Evolutionary conservation across 2,888 invertebrate genomes (phyloP).

Genomic region (Rhabditoides inermis): DNA sequence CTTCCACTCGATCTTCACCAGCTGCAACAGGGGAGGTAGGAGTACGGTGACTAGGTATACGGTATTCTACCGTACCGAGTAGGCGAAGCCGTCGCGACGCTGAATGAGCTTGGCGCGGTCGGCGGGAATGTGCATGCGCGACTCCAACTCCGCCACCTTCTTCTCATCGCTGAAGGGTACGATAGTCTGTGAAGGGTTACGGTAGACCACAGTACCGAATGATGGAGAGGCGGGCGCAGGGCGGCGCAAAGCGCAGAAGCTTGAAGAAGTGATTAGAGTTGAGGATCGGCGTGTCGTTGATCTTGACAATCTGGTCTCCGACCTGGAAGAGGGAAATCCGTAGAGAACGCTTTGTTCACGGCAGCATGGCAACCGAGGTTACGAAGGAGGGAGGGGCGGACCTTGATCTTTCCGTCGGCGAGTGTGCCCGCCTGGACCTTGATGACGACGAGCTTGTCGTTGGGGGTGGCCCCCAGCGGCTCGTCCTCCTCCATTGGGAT

Average conservation of each 20-base stretch:
- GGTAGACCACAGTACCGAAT: slow-evolving; percentile 8
- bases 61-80: background rate
- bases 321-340: slow-evolving; percentile 25
- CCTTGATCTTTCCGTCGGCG: slow-evolving; percentile 41
- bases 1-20: slow-evolving; percentile 25
- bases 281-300: slow-evolving; percentile 26
- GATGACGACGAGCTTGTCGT: slow-evolving; percentile 43
- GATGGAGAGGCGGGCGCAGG: slow-evolving; percentile 23
- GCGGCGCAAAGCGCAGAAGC: slow-evolving; percentile 34
- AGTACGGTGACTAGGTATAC: too few relatives aligned
- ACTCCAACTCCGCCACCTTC: slow-evolving; percentile 30
- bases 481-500: slow-evolving; percentile 47
- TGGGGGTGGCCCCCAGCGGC: slow-evolving; percentile 42
- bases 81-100: slow-evolving; percentile 37
- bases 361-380: too few relatives aligned
- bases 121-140: slow-evolving; percentile 34
- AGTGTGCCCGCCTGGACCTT: slow-evolving; percentile 38
- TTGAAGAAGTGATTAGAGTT: slow-evolving; percentile 37
- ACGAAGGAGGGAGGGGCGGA: too few relatives aligned
- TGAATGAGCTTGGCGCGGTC: slow-evolving; percentile 38
- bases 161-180: slow-evolving; percentile 16
- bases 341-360: too few relatives aligned
- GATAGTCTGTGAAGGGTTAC: background rate
- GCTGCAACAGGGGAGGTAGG: slow-evolving; percentile 3
- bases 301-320: slow-evolving; percentile 37